Base-by-base conservation (phyloP, 2,113 vertebrate genomes). In the Dasypus novemcinctus region DNA sequence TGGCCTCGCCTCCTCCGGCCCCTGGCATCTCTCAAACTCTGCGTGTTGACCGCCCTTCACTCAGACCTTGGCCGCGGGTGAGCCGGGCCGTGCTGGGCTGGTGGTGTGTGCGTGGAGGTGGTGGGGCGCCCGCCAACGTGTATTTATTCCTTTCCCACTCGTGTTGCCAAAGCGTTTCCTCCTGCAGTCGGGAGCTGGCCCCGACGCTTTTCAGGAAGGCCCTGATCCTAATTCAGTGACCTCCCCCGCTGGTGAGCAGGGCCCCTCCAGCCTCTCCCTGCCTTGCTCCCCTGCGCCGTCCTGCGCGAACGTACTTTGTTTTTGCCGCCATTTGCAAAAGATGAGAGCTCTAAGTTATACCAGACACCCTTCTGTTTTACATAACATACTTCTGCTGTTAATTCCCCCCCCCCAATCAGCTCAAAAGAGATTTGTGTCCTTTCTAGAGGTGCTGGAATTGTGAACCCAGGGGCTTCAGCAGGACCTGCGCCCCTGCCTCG, bases 271-370 rank as follows among this genome's bases (percentile, higher is more conserved):
- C 33, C 11, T 63, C 29, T 64, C 64, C 68, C 43, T 8, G 57
- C 20, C 18, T 21, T 41, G 68, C 83, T 92, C 18, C 61, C 36
- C 15, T 12, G 49, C 57, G 8, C 18, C 1, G 4, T 8, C n/a
- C 36, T 7, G n/a, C 31, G n/a, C 94, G 54, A 64, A 43, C 52
- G 31, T 23, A 46, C 1, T 17, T 92, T 80, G 46, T 61, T 85
- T 93, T 92, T 75, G 52, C 52, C 69, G 93, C 72, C 41, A 91
- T 97, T 92, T 91, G 78, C 79, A 75, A 75, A 61, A 97, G 85
- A 82, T 2, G 18, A 82, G 52, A 82, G 93, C 54, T 86, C 63
- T 74, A 23, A 81, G 61, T 91, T 80, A 61, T 36, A 81, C 36
- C 25, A 87, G 76, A 68, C 71, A 84, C 81, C 17, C 85, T 92